Conservation (phyloP, 2,888 invertebrate species). For the Incurvaria masculella region DNA sequence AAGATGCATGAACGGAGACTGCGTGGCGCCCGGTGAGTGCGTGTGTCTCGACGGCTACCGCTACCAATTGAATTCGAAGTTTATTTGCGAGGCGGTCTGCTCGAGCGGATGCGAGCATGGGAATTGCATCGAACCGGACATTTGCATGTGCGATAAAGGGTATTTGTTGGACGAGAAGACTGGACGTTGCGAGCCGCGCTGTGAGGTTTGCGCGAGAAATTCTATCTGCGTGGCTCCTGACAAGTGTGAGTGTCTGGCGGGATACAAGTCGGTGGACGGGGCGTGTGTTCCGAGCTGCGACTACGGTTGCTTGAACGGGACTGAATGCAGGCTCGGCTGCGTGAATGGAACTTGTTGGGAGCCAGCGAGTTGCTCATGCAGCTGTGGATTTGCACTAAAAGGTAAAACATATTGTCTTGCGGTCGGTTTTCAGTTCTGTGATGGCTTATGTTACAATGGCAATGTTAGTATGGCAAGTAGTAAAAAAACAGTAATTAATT, state of each 20-base stretch:
- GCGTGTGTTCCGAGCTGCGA: not conserved
- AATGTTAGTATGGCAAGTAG: too few relatives aligned
- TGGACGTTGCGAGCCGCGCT: conserved; percentile 11
- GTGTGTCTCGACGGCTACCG: conserved; percentile 37
- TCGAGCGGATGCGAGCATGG: conserved; percentile 36
- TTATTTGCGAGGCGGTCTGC: not conserved
- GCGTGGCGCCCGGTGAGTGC: conserved; percentile 59
- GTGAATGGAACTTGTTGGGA: conserved; percentile 13
- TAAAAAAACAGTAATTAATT: too few relatives aligned
- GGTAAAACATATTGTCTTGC: not conserved
- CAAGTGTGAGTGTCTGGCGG: conserved; percentile 42
- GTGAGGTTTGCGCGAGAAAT: conserved; percentile 1
- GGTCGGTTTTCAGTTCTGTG: too few relatives aligned
- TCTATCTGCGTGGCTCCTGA: conserved; percentile 6
- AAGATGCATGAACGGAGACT: conserved; percentile 47
- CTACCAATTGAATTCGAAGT: conserved; percentile 4
- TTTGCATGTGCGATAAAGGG: conserved; percentile 29
- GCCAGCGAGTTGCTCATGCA: conserved; percentile 16
- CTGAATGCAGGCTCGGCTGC: conserved; percentile 8
- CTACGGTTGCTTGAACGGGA: conserved; percentile 12
- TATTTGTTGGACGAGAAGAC: conserved; percentile 1
- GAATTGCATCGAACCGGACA: conserved; percentile 34
- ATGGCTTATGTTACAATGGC: too few relatives aligned
- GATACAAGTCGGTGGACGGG: conserved; percentile 20
- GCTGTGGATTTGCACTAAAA: not conserved